A percentile compares a stretch with the other conserved stretches of the same genome.
These are phyloP conservation scores for Halcyon senegalensis DNA, from an alignment of 2,113 vertebrate species.

Conservation along the genomic window DNA sequence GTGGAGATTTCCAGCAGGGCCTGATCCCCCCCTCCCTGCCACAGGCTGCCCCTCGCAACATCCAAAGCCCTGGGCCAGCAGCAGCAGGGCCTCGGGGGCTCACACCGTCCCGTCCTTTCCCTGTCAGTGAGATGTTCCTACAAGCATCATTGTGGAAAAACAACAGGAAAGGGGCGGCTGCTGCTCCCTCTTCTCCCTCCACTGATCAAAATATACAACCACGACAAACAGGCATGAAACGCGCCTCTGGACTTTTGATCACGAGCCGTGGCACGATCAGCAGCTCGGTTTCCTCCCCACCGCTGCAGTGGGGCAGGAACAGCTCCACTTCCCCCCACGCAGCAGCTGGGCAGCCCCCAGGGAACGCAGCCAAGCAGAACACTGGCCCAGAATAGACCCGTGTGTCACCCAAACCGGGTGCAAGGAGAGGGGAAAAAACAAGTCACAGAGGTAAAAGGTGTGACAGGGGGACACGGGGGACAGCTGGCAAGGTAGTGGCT, in stretches of 20 bases:
- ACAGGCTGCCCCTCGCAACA: neutral
- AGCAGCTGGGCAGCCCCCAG: neutral
- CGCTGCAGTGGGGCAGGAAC: neutral
- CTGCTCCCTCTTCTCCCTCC: neutral
- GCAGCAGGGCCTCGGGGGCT: too few relatives aligned
- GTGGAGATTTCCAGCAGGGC: too few relatives aligned
- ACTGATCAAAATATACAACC: neutral
- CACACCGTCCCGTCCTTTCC: fast-evolving
- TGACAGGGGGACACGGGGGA: fast-evolving
- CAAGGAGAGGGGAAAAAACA: neutral
- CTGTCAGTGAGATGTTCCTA: neutral
- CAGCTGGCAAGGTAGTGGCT: fast-evolving
- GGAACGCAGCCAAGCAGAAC: neutral
- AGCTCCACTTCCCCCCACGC: neutral
- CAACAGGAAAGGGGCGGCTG: neutral
- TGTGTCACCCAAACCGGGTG: neutral
- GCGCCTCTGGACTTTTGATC: fast-evolving
- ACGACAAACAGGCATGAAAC: fast-evolving
- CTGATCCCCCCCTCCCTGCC: neutral
- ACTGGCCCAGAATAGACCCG: neutral
- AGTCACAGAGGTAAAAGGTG: neutral
- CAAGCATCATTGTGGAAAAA: neutral
- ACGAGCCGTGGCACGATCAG: fast-evolving
- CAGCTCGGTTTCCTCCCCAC: neutral
- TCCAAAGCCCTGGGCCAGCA: neutral